phyloP scores from a whole-genome alignment of 2,797 vertebrate species.

The Phylloscopus collybita region DNA sequence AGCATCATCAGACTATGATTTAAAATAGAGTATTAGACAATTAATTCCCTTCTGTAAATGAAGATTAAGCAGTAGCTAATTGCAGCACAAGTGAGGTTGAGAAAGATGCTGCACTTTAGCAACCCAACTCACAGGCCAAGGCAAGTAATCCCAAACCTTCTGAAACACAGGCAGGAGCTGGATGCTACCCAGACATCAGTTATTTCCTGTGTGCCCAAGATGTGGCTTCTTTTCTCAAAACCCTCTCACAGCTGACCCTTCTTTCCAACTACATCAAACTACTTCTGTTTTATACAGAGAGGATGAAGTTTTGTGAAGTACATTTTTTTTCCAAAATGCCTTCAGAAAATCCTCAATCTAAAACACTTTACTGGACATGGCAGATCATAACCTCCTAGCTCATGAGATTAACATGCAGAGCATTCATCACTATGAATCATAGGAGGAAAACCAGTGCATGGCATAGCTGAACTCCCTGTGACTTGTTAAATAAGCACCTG shows the following conservation, averaged over 20 bases:
- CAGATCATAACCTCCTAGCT: not conserved
- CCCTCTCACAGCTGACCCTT: not conserved
- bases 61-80: not conserved
- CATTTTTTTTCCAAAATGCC: not conserved
- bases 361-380: not conserved
- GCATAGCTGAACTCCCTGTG: not conserved
- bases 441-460: not conserved
- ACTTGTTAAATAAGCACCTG: not conserved
- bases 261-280: not conserved
- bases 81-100: not conserved
- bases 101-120: not conserved
- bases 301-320: not conserved
- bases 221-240: not conserved
- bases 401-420: not conserved
- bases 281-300: not conserved
- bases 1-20: not conserved
- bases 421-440: not conserved
- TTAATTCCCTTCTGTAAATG: not conserved
- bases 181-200: not conserved
- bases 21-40: not conserved
- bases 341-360: not conserved
- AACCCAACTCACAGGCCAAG: not conserved
- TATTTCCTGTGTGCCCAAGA: not conserved
- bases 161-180: not conserved
- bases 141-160: not conserved